Evolutionary conservation across 2,888 invertebrate genomes (phyloP), one percentile per base, ranked within the genome.

Genomic region (Dexiosoma caninum): DNA sequence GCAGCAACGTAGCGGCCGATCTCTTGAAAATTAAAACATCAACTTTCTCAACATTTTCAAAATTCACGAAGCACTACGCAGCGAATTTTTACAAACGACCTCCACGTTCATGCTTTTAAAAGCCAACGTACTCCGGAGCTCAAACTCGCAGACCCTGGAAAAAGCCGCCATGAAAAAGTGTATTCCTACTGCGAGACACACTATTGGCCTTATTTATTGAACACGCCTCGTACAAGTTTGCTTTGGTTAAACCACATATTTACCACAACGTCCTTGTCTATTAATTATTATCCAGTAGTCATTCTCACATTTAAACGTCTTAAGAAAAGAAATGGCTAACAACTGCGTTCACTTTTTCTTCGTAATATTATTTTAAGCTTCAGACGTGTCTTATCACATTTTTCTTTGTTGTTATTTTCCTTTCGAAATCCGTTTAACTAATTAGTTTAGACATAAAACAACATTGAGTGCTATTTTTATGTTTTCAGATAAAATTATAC

Each of bases 361-460:
- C 27, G 27, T 27, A 27, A 12, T 49, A 42, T 67, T 16, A 16
- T 51, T 37, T 27, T 14, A 37, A 66, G 51, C 51, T 27, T 7
- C 3, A 51, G 51, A 66, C 23, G 27, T 40, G 27, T 66, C 27
- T 66, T 21, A 32, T 27, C n/a, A 27, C 51, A 23, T 16, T 40
- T 55, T n/a, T 71, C 49, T 7, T 44, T 51, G 27, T 51, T 16
- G 21, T 46, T 35, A 42, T 46, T 49, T 55, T 55, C 8, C 6
- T 49, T 51, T 42, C 51, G 16, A 64, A 76, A 77, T 77, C 77
- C 77, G 70, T 77, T 77, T 70, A 77, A 49, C 70, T 77, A 77
- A 77, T 77, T 77, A 77, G 77, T 77, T 77, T 77, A 77, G 70
- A 70, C 70, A 57, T 53, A 14, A n/a, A 21, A 69, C 35, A 57